Conservation (phyloP, 2,113 vertebrate genomes). For the Sapajus apella region DNA sequence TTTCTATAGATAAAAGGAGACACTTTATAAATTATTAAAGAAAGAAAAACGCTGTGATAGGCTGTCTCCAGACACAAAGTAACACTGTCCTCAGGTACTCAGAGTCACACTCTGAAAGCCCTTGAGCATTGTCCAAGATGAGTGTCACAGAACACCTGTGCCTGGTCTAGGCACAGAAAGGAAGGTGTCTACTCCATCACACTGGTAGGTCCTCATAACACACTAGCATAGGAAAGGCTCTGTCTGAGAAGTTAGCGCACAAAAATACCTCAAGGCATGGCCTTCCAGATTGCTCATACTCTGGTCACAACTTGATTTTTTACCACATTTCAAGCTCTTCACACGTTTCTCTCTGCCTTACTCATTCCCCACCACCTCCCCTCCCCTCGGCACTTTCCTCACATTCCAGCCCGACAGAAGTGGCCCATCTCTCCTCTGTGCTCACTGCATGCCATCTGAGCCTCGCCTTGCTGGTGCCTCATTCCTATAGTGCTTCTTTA, state of each 20-base stretch:
- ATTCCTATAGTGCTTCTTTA: background rate
- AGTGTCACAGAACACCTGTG: background rate
- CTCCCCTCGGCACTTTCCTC: background rate
- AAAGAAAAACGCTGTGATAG: background rate
- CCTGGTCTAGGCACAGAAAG: background rate
- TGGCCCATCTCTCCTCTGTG: background rate
- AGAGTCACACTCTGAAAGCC: background rate
- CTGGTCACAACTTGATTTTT: background rate
- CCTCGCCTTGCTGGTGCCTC: background rate
- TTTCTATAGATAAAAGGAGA: slow-evolving; percentile 33
- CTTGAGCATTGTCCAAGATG: background rate
- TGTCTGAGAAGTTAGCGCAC: background rate
- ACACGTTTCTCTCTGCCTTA: background rate
- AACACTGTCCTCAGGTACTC: background rate
- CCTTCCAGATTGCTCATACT: background rate
- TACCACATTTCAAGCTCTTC: background rate
- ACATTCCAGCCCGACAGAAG: background rate
- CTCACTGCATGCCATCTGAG: background rate
- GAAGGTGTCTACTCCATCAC: background rate
- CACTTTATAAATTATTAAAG: slow-evolving; percentile 39
- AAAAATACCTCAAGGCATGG: background rate
- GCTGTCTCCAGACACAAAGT: background rate
- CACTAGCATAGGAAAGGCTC: background rate
- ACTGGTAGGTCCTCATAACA: background rate
- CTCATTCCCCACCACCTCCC: background rate